Evolutionary conservation across 2,888 invertebrate species (phyloP), one percentile per base, ranked within the genome.

Genomic region (Helicoverpa assulta): DNA sequence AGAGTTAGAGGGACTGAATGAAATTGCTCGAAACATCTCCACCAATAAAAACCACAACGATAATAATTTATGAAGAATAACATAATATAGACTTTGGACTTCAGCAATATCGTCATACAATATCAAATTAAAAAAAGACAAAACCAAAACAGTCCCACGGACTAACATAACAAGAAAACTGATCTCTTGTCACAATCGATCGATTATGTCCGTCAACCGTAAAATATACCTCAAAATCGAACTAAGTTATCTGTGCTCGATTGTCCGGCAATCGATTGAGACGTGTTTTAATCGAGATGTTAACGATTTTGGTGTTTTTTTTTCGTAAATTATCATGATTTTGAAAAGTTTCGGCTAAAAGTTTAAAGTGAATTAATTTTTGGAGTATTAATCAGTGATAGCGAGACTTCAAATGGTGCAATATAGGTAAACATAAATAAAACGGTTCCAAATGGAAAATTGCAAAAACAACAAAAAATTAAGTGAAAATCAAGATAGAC

Each of bases 221-320:
- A 94, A 95, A 95, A 95, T 94, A 91, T 92, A 93, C 92, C 93
- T 94, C 93, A 94, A 95, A 95, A 94, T 91, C 89, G 86, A 89
- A 78, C 86, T 70, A 88, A 92, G 89, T 86, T 91, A 93, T 92
- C 93, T 92, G 92, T 94, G 89, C 85, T 82, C 70, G 78, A 80
- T 83, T 71, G 85, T 78, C 82, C 80, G 80, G 78, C 86, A 76
- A 51, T 77, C 84, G 84, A 85, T 85, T 86, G 83, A 80, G 88
- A 88, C 87, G 88, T 87, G 85, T 85, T 80, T 84, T 81, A 85
- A 84, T 84, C 62, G 72, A 68, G 53, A 56, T 56, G 55, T 74
- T 62, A 70, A 66, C 26, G 62, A 18, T 52, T 72, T 61, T 61
- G 14, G 60, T 68, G 14, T 16, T 43, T 43, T 43, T 43, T 16